Evolutionary conservation across 2,888 invertebrate genomes (phyloP).

Genomic region (Callyntrura guangdongensis): DNA sequence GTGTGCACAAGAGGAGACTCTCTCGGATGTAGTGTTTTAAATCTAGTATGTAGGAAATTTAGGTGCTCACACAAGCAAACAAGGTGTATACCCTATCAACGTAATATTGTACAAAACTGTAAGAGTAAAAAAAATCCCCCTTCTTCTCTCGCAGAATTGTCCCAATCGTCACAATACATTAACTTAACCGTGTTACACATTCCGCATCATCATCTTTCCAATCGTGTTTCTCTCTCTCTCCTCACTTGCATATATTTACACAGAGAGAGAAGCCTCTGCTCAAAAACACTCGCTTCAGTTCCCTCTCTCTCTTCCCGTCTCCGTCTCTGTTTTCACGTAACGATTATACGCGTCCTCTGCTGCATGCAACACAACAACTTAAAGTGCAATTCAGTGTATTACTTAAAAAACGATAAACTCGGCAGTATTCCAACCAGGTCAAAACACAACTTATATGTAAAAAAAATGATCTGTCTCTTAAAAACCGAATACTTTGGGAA

Average conservation of each 20-base stretch:
- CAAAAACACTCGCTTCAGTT: background rate
- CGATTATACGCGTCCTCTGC: background rate
- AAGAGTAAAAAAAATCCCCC: background rate
- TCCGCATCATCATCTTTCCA: conserved; percentile 16
- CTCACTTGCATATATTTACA: background rate
- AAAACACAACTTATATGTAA: conserved; percentile 45
- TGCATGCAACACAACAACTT: background rate
- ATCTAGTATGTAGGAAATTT: background rate
- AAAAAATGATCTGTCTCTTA: conserved; percentile 51
- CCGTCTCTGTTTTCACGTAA: background rate
- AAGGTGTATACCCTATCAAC: background rate
- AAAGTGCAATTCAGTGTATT: conserved; percentile 34
- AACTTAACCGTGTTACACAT: conserved; percentile 62
- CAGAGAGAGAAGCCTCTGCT: too few relatives aligned
- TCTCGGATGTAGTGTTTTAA: conserved; percentile 16
- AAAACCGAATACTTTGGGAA: conserved; percentile 17
- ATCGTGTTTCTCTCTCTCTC: background rate
- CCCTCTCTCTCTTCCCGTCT: background rate
- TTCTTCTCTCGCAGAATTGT: background rate
- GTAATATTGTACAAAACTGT: too few relatives aligned
- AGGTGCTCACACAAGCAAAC: background rate
- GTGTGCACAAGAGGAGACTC: background rate
- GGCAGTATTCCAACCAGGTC: conserved; percentile 76
- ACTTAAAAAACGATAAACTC: conserved; percentile 56
- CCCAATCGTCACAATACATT: conserved; percentile 58